A percentile compares a stretch with the other conserved stretches of the same genome.
phyloP scores from a whole-genome alignment of 2,888 invertebrate genomes.

The Polydrusus tereticollis region DNA sequence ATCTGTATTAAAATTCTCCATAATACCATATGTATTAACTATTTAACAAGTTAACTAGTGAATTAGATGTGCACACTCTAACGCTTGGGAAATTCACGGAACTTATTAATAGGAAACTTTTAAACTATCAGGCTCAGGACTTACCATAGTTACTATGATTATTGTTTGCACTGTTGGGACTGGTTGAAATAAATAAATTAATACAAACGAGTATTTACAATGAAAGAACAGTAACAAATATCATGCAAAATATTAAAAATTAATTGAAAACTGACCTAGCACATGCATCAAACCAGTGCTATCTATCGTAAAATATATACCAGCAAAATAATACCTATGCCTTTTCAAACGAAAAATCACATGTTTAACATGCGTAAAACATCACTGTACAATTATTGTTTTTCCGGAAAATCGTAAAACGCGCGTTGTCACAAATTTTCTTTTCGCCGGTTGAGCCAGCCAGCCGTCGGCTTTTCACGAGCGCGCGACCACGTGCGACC shows the following conservation, averaged over 20 bases:
- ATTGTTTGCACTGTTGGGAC: too few species aligned
- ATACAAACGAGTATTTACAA: too few species aligned
- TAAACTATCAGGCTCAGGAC: too few species aligned
- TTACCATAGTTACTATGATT: too few species aligned
- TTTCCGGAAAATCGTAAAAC: not conserved
- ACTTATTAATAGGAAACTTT: too few species aligned
- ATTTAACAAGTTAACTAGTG: too few species aligned
- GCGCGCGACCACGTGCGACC: conserved; percentile 32
- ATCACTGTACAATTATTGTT: not conserved
- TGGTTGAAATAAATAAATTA: too few species aligned
- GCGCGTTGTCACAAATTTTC: not conserved
- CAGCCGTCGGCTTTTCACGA: conserved; percentile 10
- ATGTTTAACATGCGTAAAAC: conserved; percentile 27
- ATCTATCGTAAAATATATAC: not conserved
- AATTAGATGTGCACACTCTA: too few species aligned
- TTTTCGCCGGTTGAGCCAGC: conserved; percentile 1
- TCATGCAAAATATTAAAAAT: not conserved
- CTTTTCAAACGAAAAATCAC: conserved; percentile 18
- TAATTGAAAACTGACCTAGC: not conserved
- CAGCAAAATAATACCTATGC: conserved; percentile 17
- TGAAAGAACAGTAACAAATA: too few species aligned
- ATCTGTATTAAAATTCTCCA: too few species aligned
- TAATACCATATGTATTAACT: too few species aligned
- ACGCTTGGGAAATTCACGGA: too few species aligned
- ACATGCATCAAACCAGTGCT: not conserved